Base-by-base conservation (phyloP, 2,113 vertebrate genomes). In the Hemicordylus capensis region DNA sequence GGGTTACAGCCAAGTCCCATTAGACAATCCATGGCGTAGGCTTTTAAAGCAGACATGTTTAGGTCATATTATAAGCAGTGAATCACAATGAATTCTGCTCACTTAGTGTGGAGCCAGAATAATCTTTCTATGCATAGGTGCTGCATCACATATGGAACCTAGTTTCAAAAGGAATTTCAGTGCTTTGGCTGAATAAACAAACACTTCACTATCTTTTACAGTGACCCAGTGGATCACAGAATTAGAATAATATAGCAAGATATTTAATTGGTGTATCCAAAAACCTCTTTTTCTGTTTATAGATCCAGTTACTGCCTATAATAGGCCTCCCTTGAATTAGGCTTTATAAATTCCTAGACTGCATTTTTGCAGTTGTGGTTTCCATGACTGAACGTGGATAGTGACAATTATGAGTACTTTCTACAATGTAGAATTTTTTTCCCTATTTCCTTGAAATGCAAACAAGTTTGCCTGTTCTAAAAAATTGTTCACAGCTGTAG, bases 381-480 rank as follows among this genome's bases (percentile, higher is more conserved):
- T 56, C 88, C 81, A 58, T 92, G 83, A 93, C 86, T 91, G 84
- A 90, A 91, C 91, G 88, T 87, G 90, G 92, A 92, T 95, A 90
- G 92, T 88, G 92, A 92, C 92, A 95, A 90, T 93, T 95, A 85
- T 76, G 67, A 87, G 85, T 96, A 93, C 92, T 94, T 96, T 97
- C 96, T 97, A 96, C 96, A 94, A 70, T 96, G 96, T 96, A 96
- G 96, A 97, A 95, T 86, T 91, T 93, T 91, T 89, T 86, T 93
- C 93, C 91, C 91, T 93, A 89, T 96, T 96, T 97, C 95, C 95
- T 96, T 93, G 81, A 94, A 90, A 89, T 86, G 85, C 81, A 90
- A 95, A 94, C 89, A 94, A 92, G 88, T 89, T 76, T 0, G 88
- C 86, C 90, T 94, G 87, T 92, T 90, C 67, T 81, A 87, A 87